Evolutionary conservation across 2,888 invertebrate species (phyloP).

Genomic region (Panzeria rudis): DNA sequence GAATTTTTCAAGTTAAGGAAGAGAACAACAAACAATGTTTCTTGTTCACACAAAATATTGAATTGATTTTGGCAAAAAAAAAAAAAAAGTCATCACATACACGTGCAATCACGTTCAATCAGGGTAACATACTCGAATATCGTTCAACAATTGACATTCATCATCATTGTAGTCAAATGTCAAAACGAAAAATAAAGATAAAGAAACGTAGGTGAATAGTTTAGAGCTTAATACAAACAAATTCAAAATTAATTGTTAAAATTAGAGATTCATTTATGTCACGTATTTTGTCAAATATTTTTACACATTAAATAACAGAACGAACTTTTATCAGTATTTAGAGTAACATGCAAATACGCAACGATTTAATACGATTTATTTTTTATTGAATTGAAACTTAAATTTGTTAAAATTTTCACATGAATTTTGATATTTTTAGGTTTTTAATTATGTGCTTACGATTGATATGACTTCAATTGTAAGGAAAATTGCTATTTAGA

Average conservation of each 20-base stretch:
- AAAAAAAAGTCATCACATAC: not conserved
- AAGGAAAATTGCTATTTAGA: not conserved
- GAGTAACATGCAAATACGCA: not conserved
- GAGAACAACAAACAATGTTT: not conserved
- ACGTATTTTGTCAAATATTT: constrained; percentile 49
- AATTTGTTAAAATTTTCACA: not conserved
- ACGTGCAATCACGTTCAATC: constrained; percentile 1
- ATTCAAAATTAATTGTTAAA: not conserved
- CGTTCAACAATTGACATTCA: constrained; percentile 6
- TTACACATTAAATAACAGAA: too few species aligned
- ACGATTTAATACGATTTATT: not conserved
- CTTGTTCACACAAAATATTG: not conserved
- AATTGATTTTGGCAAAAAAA: not conserved
- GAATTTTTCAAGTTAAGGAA: constrained; percentile 30
- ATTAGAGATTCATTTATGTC: constrained; percentile 33
- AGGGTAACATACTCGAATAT: not conserved
- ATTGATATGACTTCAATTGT: not conserved
- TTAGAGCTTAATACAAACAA: too few species aligned
- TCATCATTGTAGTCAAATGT: constrained; percentile 16
- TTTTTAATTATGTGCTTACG: not conserved
- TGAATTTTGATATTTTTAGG: not conserved
- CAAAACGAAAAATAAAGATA: constrained; percentile 3
- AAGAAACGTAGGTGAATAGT: constrained; percentile 3
- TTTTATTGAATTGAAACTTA: not conserved
- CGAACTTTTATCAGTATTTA: too few species aligned